Evolutionary conservation across 2,797 vertebrate genomes (phyloP).

Genomic region (Vespertilio murinus): DNA sequence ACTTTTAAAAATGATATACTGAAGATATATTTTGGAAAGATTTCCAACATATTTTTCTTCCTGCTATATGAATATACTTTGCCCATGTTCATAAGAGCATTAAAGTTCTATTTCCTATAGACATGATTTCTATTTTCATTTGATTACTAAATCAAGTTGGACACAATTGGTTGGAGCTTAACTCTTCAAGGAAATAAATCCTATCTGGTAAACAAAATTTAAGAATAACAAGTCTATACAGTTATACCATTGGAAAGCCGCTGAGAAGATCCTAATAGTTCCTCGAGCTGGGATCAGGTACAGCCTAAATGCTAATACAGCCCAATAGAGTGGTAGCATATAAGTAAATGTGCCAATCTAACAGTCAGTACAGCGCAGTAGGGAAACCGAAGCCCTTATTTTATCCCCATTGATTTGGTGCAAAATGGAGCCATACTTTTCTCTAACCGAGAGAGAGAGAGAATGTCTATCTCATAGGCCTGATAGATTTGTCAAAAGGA

Average conservation of each 20-base stretch:
- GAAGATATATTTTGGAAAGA: slow-evolving; percentile 43
- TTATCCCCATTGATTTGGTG: not conserved
- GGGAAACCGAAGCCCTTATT: not conserved
- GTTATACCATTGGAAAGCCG: not conserved
- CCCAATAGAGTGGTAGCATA: not conserved
- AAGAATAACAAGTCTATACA: not conserved
- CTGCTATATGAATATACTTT: not conserved
- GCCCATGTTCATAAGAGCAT: not conserved
- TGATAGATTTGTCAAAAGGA: not conserved
- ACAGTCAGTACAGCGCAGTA: not conserved
- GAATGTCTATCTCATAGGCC: not conserved
- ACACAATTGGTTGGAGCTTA: slow-evolving; percentile 6
- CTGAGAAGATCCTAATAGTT: not conserved
- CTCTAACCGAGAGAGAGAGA: not conserved
- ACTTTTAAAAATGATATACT: slow-evolving; percentile 9
- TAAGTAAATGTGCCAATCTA: not conserved
- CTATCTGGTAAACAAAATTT: not conserved
- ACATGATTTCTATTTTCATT: slow-evolving; percentile 28
- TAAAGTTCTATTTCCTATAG: slow-evolving; percentile 3
- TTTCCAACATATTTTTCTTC: slow-evolving; percentile 3
- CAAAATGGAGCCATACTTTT: not conserved
- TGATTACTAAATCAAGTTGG: slow-evolving; percentile 11
- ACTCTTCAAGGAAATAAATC: not conserved
- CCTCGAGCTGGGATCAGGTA: not conserved
- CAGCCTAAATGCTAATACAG: not conserved